phyloP scores from a whole-genome alignment of 2,888 invertebrate genomes.

The Catocala fraxini region DNA sequence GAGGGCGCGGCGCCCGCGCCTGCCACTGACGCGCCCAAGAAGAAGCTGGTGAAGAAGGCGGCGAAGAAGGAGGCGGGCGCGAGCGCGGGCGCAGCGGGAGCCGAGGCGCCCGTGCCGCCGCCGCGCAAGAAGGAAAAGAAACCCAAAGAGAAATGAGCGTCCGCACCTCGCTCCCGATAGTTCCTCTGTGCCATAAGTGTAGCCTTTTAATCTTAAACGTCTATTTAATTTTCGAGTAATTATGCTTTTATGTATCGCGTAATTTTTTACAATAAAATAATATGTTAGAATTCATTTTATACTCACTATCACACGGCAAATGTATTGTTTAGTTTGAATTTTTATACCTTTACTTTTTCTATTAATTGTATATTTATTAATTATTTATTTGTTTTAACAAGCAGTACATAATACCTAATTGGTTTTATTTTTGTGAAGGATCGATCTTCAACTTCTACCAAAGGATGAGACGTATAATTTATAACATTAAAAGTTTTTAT shows the following conservation, averaged over 20 bases:
- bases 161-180: constrained; percentile 65
- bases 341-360: constrained; percentile 65
- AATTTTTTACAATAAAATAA: constrained; percentile 58
- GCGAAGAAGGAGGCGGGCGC: constrained; percentile 76
- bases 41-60: constrained; percentile 82
- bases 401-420: constrained; percentile 49
- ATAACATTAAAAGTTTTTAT: constrained; percentile 75
- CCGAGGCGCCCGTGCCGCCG: constrained; percentile 83
- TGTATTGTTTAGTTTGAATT: constrained; percentile 68
- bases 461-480: constrained; percentile 78
- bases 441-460: constrained; percentile 72
- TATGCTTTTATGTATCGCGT: constrained; percentile 81
- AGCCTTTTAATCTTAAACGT: constrained; percentile 71
- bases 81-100: constrained; percentile 58
- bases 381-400: constrained; percentile 64
- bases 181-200: constrained; percentile 85
- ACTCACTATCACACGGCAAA: constrained; percentile 69
- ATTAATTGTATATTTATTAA: constrained; percentile 44
- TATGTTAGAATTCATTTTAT: constrained; percentile 70
- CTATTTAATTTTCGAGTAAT: constrained; percentile 74
- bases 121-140: constrained; percentile 87
- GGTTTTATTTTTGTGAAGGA: constrained; percentile 59
- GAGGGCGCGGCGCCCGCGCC: constrained; percentile 46
- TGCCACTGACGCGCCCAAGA: constrained; percentile 67
- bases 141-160: constrained; percentile 84